These are phyloP conservation scores for Microplitis demolitor DNA, from an alignment of 1,140 invertebrate genomes.

Conservation along the genomic window DNA sequence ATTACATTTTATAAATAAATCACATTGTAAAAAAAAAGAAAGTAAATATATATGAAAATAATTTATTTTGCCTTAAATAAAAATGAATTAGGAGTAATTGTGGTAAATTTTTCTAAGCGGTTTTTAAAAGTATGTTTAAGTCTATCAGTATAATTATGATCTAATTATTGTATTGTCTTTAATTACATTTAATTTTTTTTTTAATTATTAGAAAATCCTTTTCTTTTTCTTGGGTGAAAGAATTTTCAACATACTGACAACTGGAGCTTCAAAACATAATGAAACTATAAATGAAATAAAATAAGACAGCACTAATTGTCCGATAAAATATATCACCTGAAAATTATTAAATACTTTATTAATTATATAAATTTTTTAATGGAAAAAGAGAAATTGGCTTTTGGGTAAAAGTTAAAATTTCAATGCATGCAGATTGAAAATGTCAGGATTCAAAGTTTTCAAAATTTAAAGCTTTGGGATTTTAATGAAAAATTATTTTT, in stretches of 20 bases:
- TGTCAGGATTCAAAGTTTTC: too few relatives aligned
- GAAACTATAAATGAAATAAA: slow-evolving; percentile 78
- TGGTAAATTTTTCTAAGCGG: too few relatives aligned
- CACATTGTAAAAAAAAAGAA: not conserved
- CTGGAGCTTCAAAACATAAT: slow-evolving; percentile 79
- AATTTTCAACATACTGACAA: slow-evolving; percentile 84
- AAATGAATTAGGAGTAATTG: not conserved
- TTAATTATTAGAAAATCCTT: slow-evolving; percentile 46
- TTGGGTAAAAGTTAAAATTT: too few relatives aligned
- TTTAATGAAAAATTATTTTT: too few relatives aligned
- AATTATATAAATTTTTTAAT: not conserved
- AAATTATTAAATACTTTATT: not conserved
- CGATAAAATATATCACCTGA: slow-evolving; percentile 77
- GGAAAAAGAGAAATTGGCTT: too few relatives aligned
- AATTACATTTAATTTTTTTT: slow-evolving; percentile 5
- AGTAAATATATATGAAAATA: slow-evolving; percentile 25
- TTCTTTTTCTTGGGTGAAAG: slow-evolving; percentile 71
- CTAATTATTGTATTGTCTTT: slow-evolving; percentile 1
- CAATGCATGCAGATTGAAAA: too few relatives aligned
- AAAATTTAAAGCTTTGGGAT: too few relatives aligned
- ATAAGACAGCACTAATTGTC: slow-evolving; percentile 77
- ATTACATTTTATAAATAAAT: slow-evolving; percentile 13
- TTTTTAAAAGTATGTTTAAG: not conserved
- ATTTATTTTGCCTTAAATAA: slow-evolving; percentile 19
- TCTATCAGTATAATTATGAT: not conserved